These are phyloP conservation scores for Cephus runcator DNA, from an alignment of 2,888 invertebrate species.

Conservation along the genomic window DNA sequence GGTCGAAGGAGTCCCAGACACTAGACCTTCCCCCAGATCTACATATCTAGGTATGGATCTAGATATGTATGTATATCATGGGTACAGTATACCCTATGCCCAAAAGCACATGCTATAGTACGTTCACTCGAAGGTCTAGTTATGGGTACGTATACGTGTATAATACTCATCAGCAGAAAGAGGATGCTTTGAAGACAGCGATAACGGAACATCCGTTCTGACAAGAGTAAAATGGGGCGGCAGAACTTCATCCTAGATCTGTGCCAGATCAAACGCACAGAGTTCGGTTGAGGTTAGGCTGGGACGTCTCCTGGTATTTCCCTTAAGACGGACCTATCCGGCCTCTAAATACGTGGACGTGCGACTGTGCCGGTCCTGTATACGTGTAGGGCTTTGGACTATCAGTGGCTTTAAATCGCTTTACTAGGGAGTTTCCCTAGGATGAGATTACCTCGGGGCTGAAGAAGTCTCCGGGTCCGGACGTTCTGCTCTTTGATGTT, in stretches of 20 bases:
- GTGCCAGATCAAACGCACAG: neutral
- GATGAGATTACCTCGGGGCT: neutral
- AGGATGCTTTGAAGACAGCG: neutral
- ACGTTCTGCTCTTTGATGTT: conserved; percentile 1
- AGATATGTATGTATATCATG: too few species aligned
- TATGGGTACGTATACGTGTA: neutral
- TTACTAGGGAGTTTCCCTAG: neutral
- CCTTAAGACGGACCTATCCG: neutral
- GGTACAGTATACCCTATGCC: neutral
- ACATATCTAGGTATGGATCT: neutral
- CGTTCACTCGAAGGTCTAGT: neutral
- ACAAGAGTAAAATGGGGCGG: neutral
- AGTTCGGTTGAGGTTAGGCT: neutral
- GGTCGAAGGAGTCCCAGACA: neutral
- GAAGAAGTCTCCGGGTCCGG: neutral
- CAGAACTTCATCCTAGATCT: too few species aligned
- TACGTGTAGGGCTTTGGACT: neutral
- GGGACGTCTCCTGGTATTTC: neutral
- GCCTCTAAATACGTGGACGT: neutral
- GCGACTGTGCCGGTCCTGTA: neutral
- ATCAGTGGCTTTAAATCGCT: neutral
- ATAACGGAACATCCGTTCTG: neutral
- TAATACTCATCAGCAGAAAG: neutral
- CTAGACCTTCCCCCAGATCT: neutral
- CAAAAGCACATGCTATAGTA: neutral